Evolutionary conservation across 2,888 invertebrate genomes (phyloP).

Genomic region (Drosophila histrio): DNA sequence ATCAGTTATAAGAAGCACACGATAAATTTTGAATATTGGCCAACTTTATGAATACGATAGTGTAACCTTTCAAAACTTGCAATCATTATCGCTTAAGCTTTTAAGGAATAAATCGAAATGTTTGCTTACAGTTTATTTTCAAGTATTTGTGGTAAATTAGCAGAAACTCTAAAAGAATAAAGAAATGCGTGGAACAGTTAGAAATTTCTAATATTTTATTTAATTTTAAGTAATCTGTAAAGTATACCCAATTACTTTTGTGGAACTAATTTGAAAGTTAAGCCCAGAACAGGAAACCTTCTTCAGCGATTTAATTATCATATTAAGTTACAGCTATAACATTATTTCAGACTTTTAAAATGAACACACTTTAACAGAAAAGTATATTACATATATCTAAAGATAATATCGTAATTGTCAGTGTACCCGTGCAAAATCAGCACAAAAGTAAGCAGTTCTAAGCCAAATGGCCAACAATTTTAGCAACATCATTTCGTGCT

Average conservation of each 20-base stretch:
- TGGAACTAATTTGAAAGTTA: background rate
- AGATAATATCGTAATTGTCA: background rate
- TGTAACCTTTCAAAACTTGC: background rate
- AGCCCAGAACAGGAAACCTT: background rate
- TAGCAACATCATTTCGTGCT: background rate
- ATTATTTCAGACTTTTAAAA: background rate
- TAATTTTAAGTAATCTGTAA: no score
- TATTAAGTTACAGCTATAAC: background rate
- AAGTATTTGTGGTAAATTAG: background rate
- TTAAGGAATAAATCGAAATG: background rate
- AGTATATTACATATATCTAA: background rate
- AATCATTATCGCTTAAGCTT: background rate
- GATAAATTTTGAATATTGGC: background rate
- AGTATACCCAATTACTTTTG: background rate
- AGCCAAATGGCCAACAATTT: conserved; percentile 35
- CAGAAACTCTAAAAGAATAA: background rate
- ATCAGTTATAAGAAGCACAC: background rate
- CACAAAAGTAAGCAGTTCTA: conserved; percentile 27
- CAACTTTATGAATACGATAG: background rate
- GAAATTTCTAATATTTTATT: no score
- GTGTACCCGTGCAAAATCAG: conserved; percentile 10
- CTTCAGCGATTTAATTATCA: background rate
- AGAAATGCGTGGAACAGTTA: background rate
- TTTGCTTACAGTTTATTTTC: no score
- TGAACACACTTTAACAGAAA: no score